Base-by-base conservation (phyloP, 2,113 vertebrate genomes). In the Willisornis vidua region DNA sequence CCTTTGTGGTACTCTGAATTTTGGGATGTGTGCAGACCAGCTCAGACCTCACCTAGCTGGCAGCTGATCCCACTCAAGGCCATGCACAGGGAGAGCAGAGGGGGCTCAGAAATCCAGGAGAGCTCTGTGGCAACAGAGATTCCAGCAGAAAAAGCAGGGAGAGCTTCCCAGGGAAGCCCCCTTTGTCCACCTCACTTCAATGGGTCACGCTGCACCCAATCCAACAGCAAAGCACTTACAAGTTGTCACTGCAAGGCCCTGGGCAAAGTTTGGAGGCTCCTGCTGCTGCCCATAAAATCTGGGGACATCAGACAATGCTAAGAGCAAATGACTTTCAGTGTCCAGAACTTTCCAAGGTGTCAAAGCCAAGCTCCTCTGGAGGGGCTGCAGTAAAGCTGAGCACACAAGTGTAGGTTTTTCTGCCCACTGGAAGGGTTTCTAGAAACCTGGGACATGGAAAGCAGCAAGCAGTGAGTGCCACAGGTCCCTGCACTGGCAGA, bases 221-320 rank as follows among this genome's bases (percentile, higher is more conserved):
- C 4, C 0, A 63, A n/a, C 4, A 39, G 31, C 15, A 75, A 55
- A 62, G 31, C 49, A 6, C 41, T 26, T 10, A 35, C 55, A 68
- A 4, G 22, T 15, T 35, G 20, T 55, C 57, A 19, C 17, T 31
- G 18, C n/a, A 18, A 52, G 15, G 10, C 39, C 24, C 25, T 45
- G 31, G 26, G n/a, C 29, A 48, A 19, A 48, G 24, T 25, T n/a
- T 39, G 33, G n/a, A 39, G 70, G 49, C 7, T 84, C 17, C 48
- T 46, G 28, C 23, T 29, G 23, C 11, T 41, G n/a, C 13, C 57
- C 13, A 3, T 23, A 39, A 23, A 13, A 54, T 62, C 2, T 19
- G 65, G 55, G 18, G 55, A 14, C 43, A 31, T 16, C 0, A 1
- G 22, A 25, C 0, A 7, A 51, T 20, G 37, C 39, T 41, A 28